Percentiles rank a stretch among this genome's conserved stretches.
These are phyloP conservation scores for Anneissia japonica DNA, from an alignment of 35 echinoderm and acorn worm species.

Conservation along the genomic window DNA sequence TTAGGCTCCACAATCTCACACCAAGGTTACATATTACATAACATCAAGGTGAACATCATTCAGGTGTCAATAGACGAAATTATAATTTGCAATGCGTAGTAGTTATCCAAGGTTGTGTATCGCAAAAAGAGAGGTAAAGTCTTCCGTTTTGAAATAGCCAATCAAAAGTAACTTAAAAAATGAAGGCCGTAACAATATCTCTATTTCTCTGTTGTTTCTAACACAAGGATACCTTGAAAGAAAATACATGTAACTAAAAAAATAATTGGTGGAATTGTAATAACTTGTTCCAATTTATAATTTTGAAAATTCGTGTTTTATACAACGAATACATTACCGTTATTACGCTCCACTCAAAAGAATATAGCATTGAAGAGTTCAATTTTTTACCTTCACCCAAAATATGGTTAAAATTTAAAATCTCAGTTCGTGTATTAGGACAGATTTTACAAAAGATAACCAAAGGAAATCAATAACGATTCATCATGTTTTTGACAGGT, in stretches of 20 bases:
- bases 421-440: background rate
- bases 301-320: background rate
- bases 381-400: background rate
- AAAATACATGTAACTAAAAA: too few relatives aligned
- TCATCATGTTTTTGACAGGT: background rate
- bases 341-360: background rate
- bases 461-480: background rate
- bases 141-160: background rate
- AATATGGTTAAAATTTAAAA: background rate
- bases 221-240: background rate
- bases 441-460: background rate
- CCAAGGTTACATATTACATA: background rate
- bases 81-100: background rate
- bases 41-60: background rate
- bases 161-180: background rate
- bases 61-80: background rate
- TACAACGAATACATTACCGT: background rate
- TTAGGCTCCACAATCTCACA: background rate
- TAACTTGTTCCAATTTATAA: background rate
- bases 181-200: background rate
- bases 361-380: background rate
- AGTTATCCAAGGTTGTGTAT: background rate
- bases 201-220: background rate
- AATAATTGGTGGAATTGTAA: too few relatives aligned
- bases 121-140: background rate